Conservation (phyloP, 2,797 vertebrate genomes). For the Odontamblyopus rebecca region DNA sequence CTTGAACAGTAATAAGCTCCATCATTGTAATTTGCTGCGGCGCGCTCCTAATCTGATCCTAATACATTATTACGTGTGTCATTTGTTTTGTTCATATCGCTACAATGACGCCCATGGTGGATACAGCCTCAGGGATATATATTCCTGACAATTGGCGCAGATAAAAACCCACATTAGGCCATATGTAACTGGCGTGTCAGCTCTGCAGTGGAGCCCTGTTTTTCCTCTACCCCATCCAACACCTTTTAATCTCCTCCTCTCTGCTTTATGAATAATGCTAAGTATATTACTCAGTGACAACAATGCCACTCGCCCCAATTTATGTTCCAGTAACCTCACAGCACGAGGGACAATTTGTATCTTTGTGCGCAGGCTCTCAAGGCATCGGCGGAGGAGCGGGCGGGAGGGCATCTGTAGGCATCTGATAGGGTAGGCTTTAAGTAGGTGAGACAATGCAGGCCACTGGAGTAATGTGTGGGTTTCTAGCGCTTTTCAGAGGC, state of each 20-base stretch:
- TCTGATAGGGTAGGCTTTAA: conserved; percentile 74
- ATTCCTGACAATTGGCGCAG: conserved; percentile 70
- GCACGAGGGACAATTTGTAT: conserved; percentile 78
- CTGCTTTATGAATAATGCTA: conserved; percentile 80
- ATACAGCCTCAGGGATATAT: conserved; percentile 68
- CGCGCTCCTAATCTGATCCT: conserved; percentile 40
- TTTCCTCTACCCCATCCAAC: conserved; percentile 45
- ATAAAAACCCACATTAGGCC: conserved; percentile 71
- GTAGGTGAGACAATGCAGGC: conserved; percentile 69
- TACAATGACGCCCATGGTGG: conserved; percentile 66
- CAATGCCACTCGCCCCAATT: conserved; percentile 74
- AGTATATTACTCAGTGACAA: conserved; percentile 82
- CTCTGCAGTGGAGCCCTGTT: conserved; percentile 57
- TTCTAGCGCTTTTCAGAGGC: conserved; percentile 61
- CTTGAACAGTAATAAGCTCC: conserved; percentile 28
- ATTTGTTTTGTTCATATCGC: conserved; percentile 76
- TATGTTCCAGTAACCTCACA: conserved; percentile 76
- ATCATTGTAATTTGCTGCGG: conserved; percentile 32
- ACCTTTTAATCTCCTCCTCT: conserved; percentile 70
- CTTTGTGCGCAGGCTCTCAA: conserved; percentile 75
- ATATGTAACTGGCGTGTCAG: conserved; percentile 74
- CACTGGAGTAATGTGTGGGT: conserved; percentile 67
- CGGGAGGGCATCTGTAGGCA: conserved; percentile 69
- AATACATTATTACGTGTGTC: conserved; percentile 59
- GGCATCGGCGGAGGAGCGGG: conserved; percentile 60